A percentile compares a stretch with the other conserved stretches of the same genome.
These are phyloP conservation scores for Pseudopleuronectes americanus DNA, from an alignment of 2,797 vertebrate species.

Conservation along the genomic window DNA sequence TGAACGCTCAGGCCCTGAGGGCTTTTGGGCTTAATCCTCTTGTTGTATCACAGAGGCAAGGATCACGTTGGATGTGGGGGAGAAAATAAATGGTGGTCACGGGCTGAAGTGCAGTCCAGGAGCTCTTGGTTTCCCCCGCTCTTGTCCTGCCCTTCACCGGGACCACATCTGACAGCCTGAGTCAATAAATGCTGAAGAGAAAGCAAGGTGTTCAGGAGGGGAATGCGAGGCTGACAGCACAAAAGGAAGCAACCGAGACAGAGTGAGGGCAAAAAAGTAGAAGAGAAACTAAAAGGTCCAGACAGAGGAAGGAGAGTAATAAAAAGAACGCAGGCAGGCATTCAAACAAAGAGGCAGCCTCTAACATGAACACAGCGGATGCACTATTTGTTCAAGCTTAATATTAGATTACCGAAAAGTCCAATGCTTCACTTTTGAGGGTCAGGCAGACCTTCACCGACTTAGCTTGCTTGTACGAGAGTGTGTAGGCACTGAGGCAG, in stretches of 20 bases:
- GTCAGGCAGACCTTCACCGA: slow-evolving; percentile 55
- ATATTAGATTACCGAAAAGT: slow-evolving; percentile 68
- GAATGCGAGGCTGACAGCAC: not conserved
- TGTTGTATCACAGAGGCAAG: slow-evolving; percentile 29
- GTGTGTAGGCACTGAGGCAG: slow-evolving; percentile 59
- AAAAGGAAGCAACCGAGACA: slow-evolving; percentile 41
- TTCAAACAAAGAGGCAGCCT: slow-evolving; percentile 20
- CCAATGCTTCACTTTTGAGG: slow-evolving; percentile 32
- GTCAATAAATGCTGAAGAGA: not conserved
- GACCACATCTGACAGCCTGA: slow-evolving; percentile 37
- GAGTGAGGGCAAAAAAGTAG: slow-evolving; percentile 19
- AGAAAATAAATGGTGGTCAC: slow-evolving; percentile 10
- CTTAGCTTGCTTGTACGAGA: slow-evolving; percentile 40
- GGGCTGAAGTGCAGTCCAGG: slow-evolving; percentile 1
- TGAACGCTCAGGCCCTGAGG: slow-evolving; percentile 21
- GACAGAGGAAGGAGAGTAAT: slow-evolving; percentile 34
- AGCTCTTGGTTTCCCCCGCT: not conserved
- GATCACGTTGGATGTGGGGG: slow-evolving; percentile 25
- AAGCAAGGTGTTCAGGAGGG: slow-evolving; percentile 32
- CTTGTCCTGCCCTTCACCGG: slow-evolving; percentile 14
- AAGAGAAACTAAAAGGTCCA: slow-evolving; percentile 43
- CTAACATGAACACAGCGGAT: slow-evolving; percentile 40
- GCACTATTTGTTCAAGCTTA: slow-evolving; percentile 47
- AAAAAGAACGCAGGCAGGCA: slow-evolving; percentile 21
- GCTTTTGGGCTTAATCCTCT: slow-evolving; percentile 47